These are phyloP conservation scores for Petrocephalus zakoni DNA, from an alignment of 2,113 vertebrate species.

Conservation along the genomic window DNA sequence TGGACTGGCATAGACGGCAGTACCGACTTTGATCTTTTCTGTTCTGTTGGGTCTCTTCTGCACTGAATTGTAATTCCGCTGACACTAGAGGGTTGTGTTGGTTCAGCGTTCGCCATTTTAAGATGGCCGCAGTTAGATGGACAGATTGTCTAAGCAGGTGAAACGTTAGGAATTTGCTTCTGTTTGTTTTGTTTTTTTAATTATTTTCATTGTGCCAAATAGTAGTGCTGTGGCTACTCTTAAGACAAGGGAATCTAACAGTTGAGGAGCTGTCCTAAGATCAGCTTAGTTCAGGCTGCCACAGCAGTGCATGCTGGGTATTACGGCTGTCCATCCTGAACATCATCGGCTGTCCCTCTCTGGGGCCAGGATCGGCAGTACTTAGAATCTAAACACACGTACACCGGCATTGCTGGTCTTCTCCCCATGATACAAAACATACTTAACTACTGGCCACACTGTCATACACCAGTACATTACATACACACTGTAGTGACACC, in stretches of 20 bases:
- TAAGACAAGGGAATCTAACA: slow-evolving; percentile 34
- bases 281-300: slow-evolving; percentile 23
- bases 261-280: slow-evolving; percentile 43
- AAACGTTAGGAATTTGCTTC: slow-evolving; percentile 15
- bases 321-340: not conserved
- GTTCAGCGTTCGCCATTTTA: slow-evolving; percentile 9
- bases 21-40: not conserved
- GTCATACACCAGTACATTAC: not conserved
- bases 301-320: slow-evolving; percentile 23
- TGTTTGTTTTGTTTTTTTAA: slow-evolving; percentile 29
- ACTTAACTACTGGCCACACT: not conserved
- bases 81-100: not conserved
- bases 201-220: slow-evolving; percentile 61
- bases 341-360: not conserved
- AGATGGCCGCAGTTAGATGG: slow-evolving; percentile 5
- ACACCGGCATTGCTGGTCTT: not conserved
- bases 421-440: not conserved
- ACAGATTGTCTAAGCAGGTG: not conserved
- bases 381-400: not conserved
- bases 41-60: slow-evolving; percentile 15
- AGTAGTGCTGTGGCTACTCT: slow-evolving; percentile 47
- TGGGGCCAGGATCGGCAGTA: slow-evolving; percentile 13
- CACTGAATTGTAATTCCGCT: not conserved
- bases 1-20: not conserved
- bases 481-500: not conserved